These are phyloP conservation scores for Orientallactaga sibirica DNA, from an alignment of 2,797 vertebrate genomes.

Conservation along the genomic window DNA sequence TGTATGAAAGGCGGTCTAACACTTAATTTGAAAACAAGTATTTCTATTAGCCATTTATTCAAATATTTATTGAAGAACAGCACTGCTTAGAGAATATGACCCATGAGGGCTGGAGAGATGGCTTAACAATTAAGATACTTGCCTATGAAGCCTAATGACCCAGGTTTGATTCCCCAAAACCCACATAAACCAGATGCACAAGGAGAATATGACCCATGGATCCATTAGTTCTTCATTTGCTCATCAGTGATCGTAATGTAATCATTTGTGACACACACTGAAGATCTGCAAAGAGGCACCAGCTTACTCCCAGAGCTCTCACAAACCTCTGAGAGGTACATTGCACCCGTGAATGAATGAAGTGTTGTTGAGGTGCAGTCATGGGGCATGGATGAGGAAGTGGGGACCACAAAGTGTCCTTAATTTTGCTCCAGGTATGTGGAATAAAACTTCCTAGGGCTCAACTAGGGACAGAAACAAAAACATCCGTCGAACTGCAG, in stretches of 20 bases:
- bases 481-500: not conserved
- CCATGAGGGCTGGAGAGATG: too few species aligned
- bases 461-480: not conserved
- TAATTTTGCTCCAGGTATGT: not conserved
- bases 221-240: not conserved
- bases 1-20: constrained; percentile 1
- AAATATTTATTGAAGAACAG: not conserved
- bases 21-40: constrained; percentile 1
- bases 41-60: constrained; percentile 21
- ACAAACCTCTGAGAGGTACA: not conserved
- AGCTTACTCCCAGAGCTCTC: too few species aligned
- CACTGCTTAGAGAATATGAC: not conserved
- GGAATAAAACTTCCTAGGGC: not conserved
- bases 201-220: too few species aligned
- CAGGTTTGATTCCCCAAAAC: too few species aligned
- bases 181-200: not conserved
- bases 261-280: not conserved
- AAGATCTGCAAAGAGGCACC: not conserved
- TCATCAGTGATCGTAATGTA: not conserved
- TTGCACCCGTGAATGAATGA: rapidly evolving
- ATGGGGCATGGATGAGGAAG: not conserved
- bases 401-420: not conserved
- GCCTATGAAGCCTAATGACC: too few species aligned
- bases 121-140: too few species aligned
- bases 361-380: not conserved